These are phyloP conservation scores for Drosophila funebris DNA, from an alignment of 1,140 invertebrate genomes.

Conservation along the genomic window DNA sequence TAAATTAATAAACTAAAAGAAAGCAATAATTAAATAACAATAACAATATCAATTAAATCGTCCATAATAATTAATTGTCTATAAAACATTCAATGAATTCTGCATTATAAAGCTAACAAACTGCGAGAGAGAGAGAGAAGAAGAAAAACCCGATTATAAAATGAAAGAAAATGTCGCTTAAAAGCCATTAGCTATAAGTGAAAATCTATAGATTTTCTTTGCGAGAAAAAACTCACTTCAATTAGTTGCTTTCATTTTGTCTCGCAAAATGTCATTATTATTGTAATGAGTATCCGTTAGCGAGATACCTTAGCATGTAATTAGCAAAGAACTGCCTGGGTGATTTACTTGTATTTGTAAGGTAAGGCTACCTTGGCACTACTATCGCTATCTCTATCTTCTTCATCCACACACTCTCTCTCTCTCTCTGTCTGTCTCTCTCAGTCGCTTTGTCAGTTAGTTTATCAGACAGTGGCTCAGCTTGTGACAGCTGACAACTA, in stretches of 20 bases:
- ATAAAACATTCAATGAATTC: too few relatives aligned
- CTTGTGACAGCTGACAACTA: slow-evolving; percentile 67
- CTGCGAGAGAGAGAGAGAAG: too few relatives aligned
- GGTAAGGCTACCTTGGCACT: too few relatives aligned
- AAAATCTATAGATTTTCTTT: not conserved
- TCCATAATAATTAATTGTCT: too few relatives aligned
- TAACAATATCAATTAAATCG: too few relatives aligned
- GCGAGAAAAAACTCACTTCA: not conserved
- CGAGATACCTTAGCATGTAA: slow-evolving; percentile 33
- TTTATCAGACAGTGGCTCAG: slow-evolving; percentile 41
- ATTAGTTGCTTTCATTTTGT: not conserved
- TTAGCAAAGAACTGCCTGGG: slow-evolving; percentile 20
- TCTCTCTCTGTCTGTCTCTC: not conserved
- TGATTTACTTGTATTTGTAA: slow-evolving; percentile 42
- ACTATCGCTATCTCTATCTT: not conserved
- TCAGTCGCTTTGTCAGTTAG: not conserved
- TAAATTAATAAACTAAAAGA: too few relatives aligned
- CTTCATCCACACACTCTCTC: not conserved
- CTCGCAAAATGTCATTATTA: not conserved
- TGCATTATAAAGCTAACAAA: too few relatives aligned
- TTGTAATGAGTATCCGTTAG: slow-evolving; percentile 8
- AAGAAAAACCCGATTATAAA: not conserved
- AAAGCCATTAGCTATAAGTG: not conserved
- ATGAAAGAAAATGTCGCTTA: not conserved
- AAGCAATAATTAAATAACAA: too few relatives aligned